phyloP scores from a whole-genome alignment of 2,888 invertebrate species.

The Ceraclea dissimilis region DNA sequence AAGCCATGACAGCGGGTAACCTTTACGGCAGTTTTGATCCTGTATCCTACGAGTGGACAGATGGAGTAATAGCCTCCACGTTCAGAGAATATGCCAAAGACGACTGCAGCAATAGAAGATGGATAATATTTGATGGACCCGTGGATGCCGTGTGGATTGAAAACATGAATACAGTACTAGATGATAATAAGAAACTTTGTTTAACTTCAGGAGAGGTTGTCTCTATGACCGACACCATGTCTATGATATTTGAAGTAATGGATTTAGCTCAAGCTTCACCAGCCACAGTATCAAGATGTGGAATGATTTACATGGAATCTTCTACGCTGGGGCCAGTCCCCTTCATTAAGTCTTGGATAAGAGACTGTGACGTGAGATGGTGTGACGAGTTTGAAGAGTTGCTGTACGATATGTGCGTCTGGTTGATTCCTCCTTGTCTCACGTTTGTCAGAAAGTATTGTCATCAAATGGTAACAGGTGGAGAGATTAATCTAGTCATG shows the following conservation, averaged over 20 bases:
- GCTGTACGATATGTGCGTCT: constrained; percentile 58
- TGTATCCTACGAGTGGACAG: constrained; percentile 85
- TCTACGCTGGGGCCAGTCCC: constrained; percentile 74
- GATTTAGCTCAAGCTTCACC: constrained; percentile 79
- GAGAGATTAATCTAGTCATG: constrained; percentile 63
- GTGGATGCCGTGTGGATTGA: constrained; percentile 89
- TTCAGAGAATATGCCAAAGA: constrained; percentile 71
- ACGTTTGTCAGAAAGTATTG: constrained; percentile 67
- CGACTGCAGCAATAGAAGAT: constrained; percentile 69
- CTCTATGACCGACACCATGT: constrained; percentile 73
- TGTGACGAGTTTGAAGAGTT: constrained; percentile 51
- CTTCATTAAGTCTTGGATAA: constrained; percentile 75
- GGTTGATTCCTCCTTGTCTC: constrained; percentile 72
- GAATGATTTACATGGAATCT: constrained; percentile 89
- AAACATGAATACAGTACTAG: constrained; percentile 82
- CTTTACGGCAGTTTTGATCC: constrained; percentile 89
- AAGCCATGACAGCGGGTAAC: constrained; percentile 87
- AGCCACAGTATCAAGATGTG: constrained; percentile 82
- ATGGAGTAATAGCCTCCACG: constrained; percentile 76
- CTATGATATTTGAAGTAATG: constrained; percentile 84
- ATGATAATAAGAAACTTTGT: constrained; percentile 83
- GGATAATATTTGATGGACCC: constrained; percentile 90
- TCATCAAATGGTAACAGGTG: constrained; percentile 55
- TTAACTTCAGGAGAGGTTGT: constrained; percentile 83
- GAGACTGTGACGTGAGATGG: constrained; percentile 56